Evolutionary conservation across 2,888 invertebrate genomes (phyloP), one percentile per base, ranked within the genome.

Genomic region (Entomobrya multifasciata): DNA sequence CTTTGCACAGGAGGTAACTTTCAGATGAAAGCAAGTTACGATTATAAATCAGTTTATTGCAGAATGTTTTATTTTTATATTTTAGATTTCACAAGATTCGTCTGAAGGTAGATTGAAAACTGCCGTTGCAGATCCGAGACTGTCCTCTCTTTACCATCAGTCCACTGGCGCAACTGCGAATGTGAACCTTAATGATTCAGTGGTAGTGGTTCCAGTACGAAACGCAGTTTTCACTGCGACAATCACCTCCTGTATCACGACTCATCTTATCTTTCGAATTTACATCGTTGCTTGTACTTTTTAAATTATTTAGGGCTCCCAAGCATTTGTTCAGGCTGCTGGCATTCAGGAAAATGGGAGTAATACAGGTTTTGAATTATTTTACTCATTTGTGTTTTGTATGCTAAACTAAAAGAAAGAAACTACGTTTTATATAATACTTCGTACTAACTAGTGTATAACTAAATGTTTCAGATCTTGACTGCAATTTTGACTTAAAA

Each of bases 1-100:
- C 92, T 96, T 95, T 91, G 94, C 94, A 15, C 41, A 94, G 94
- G 60, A 86, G 89, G 67, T 87, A 80, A 36, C 22, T 10, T 20
- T 25, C 10, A 36, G 36, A 6, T 17, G 13, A 52, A 17, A 17
- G n/a, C 20, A 36, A n/a, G n/a, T n/a, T n/a, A n/a, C n/a, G n/a
- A n/a, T 36, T 8, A 36, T 44, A 36, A 6, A 17, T 52, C 77
- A 57, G n/a, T n/a, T n/a, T n/a, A n/a, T n/a, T n/a, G n/a, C n/a
- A n/a, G n/a, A n/a, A n/a, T n/a, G n/a, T n/a, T n/a, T n/a, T n/a
- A n/a, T 2, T n/a, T n/a, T n/a, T n/a, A n/a, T n/a, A n/a, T n/a
- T n/a, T n/a, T n/a, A n/a, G n/a, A n/a, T n/a, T n/a, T n/a, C n/a
- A n/a, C n/a, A n/a, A n/a, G n/a, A n/a, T n/a, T n/a, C n/a, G n/a